Conservation (phyloP, 2,797 vertebrate species). For the Sebastes cheni region DNA sequence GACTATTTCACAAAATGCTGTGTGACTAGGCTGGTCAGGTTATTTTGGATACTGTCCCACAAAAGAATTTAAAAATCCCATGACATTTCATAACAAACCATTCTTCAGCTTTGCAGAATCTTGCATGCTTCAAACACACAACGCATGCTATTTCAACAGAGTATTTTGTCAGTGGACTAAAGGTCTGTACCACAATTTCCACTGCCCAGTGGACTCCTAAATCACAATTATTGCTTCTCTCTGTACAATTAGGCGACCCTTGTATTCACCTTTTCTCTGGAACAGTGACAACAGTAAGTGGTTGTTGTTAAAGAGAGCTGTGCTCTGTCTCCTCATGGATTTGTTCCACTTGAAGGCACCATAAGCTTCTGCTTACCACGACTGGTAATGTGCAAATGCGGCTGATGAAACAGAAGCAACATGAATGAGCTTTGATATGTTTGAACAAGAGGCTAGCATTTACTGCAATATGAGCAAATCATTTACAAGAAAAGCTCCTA, state of each 20-base stretch:
- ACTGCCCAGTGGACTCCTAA: neutral
- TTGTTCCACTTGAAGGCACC: neutral
- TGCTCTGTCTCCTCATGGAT: neutral
- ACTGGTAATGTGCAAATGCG: neutral
- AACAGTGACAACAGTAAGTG: neutral
- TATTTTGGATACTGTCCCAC: too few relatives aligned
- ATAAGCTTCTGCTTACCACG: neutral
- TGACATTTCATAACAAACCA: slow-evolving; percentile 5
- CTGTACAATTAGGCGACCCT: neutral
- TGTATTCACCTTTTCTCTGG: neutral
- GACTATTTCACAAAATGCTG: too few relatives aligned
- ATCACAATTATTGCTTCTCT: neutral
- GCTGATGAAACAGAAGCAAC: neutral
- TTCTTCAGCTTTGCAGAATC: neutral
- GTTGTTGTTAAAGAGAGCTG: neutral
- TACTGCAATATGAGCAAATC: neutral
- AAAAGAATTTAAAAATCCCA: neutral
- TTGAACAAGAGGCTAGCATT: neutral
- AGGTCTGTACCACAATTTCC: slow-evolving; percentile 7
- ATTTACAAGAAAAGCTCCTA: neutral
- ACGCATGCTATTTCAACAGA: neutral
- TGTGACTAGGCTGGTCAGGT: too few relatives aligned
- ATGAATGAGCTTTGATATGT: neutral
- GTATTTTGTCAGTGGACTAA: neutral
- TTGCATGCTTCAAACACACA: neutral